Evolutionary conservation across 92 coral and sea anemone species (phyloP).

Genomic region (Porites evermanni): DNA sequence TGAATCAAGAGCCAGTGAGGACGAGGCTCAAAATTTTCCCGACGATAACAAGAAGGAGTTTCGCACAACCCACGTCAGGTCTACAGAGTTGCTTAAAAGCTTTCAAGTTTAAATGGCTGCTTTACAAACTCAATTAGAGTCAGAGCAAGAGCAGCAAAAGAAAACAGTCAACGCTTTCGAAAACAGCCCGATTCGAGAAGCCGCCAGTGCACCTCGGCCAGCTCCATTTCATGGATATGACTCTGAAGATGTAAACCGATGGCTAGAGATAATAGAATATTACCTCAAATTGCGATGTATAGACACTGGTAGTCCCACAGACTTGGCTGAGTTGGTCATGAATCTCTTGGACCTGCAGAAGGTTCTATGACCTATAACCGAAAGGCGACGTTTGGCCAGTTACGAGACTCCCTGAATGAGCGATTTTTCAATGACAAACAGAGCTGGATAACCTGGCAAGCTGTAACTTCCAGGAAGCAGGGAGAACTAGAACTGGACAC

Average conservation of each 20-base stretch:
- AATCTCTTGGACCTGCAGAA: constrained; percentile 17
- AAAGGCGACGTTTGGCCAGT: neutral
- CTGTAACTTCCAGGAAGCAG: constrained; percentile 18
- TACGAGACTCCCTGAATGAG: neutral
- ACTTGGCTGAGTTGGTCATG: neutral
- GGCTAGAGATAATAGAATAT: neutral
- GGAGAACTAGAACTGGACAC: constrained; percentile 23
- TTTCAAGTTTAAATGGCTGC: too few species aligned
- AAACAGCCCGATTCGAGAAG: neutral
- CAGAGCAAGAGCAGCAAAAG: too few species aligned
- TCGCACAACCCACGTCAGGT: too few species aligned
- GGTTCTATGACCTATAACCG: neutral
- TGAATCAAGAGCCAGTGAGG: too few species aligned
- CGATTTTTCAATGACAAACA: neutral
- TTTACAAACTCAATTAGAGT: too few species aligned
- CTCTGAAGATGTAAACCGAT: constrained; percentile 5
- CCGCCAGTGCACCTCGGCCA: neutral
- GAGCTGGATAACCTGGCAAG: constrained; percentile 6
- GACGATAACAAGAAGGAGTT: too few species aligned
- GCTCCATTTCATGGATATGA: constrained; percentile 12
- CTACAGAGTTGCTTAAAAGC: too few species aligned
- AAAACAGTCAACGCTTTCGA: neutral
- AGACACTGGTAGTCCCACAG: neutral
- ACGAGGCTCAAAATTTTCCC: too few species aligned
- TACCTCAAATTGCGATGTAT: neutral